Conservation (phyloP, 1,140 invertebrate genomes). For the Lordiphosa mommai region DNA sequence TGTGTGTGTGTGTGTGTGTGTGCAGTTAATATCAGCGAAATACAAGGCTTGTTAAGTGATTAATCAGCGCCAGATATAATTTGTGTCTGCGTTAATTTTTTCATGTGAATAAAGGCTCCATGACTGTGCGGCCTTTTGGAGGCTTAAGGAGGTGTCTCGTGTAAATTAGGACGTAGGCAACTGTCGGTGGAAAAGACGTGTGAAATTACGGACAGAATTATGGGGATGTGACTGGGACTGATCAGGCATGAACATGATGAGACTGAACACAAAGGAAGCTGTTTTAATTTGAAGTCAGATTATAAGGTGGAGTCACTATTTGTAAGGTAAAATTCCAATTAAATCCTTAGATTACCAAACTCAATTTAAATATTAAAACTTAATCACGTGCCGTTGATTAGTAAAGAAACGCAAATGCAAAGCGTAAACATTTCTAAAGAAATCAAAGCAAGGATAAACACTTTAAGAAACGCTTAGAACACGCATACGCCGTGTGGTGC, state of each 20-base stretch:
- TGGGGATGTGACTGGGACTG: constrained; percentile 18
- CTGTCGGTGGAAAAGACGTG: constrained; percentile 25
- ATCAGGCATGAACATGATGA: constrained; percentile 22
- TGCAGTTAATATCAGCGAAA: constrained; percentile 65
- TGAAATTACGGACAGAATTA: constrained; percentile 27
- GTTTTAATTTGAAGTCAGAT: no score
- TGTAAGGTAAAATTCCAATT: no score
- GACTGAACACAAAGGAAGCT: constrained; percentile 8
- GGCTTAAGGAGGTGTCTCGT: constrained; percentile 28
- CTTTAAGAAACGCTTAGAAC: constrained; percentile 73
- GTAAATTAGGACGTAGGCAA: constrained; percentile 65
- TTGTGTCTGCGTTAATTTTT: constrained; percentile 79
- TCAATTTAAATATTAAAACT: no score
- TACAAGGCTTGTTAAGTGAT: constrained; percentile 78
- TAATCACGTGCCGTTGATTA: constrained; percentile 18
- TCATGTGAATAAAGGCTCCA: constrained; percentile 63
- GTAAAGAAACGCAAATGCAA: constrained; percentile 27
- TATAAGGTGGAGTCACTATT: no score
- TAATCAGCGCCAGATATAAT: constrained; percentile 79
- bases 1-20: constrained; percentile 24
- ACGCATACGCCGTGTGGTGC: constrained; percentile 69
- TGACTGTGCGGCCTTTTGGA: constrained; percentile 9
- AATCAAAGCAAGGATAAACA: constrained; percentile 62
- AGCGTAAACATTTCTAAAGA: constrained; percentile 3
- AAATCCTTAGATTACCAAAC: no score